These are phyloP conservation scores for Xerus inauris DNA, from an alignment of 2,113 vertebrate genomes.

Conservation along the genomic window DNA sequence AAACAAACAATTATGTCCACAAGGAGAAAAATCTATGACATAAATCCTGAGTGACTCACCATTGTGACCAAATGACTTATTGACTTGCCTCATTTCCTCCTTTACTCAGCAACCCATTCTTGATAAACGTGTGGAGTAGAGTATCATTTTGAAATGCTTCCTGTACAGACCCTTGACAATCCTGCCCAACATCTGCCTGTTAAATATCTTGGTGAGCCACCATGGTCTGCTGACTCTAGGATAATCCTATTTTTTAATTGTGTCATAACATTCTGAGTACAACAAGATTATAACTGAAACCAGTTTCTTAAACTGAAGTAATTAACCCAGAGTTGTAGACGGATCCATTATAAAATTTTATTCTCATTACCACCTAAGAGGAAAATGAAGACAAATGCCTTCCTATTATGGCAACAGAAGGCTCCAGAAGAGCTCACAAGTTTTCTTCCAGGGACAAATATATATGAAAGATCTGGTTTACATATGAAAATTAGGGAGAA, in stretches of 20 bases:
- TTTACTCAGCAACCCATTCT: not conserved
- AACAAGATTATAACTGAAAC: constrained; percentile 58
- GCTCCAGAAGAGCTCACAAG: not conserved
- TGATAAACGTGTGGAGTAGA: not conserved
- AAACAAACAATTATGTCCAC: not conserved
- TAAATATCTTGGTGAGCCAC: constrained; percentile 46
- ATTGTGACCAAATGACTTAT: constrained; percentile 40
- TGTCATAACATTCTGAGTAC: constrained; percentile 47
- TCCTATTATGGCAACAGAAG: constrained; percentile 19
- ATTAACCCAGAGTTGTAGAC: constrained; percentile 66
- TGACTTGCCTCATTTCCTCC: constrained; percentile 51
- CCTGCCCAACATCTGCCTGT: not conserved
- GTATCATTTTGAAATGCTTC: constrained; percentile 8
- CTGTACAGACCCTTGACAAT: not conserved
- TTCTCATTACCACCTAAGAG: constrained; percentile 62
- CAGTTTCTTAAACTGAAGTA: constrained; percentile 63
- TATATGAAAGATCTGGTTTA: not conserved
- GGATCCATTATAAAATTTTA: constrained; percentile 56
- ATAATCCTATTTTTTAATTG: constrained; percentile 63
- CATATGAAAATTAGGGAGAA: not conserved
- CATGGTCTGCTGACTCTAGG: not conserved
- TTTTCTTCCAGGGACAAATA: not conserved
- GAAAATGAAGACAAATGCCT: constrained; percentile 62
- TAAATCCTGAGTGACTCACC: constrained; percentile 43
- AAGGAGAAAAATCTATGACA: constrained; percentile 21